Base-by-base conservation (phyloP, 2,797 vertebrate species). In the Pangasius djambal region DNA sequence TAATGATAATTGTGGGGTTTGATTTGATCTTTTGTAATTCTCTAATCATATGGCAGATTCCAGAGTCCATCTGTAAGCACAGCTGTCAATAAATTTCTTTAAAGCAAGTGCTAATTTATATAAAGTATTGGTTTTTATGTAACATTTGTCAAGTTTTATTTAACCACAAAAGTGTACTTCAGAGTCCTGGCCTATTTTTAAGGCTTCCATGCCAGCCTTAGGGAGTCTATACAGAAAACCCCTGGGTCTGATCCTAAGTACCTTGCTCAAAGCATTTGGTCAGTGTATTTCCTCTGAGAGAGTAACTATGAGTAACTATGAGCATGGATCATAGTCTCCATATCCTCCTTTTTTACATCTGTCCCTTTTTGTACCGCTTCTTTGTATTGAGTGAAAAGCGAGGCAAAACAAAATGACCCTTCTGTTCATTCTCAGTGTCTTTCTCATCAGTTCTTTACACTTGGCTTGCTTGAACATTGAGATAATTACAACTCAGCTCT, bases 401-500 rank as follows among this genome's bases (percentile, higher is more conserved):
- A 52, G 18, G n/a, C 28, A 61, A 82, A 75, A 70, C n/a, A 37
- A 18, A 78, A 52, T 15, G 13, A 74, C 5, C 28, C 89, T 88
- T 91, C 92, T 94, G 92, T 95, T 93, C 91, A 94, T 94, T 79
- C 90, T 91, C 91, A 92, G 95, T 93, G 90, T 91, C 87, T 90
- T 90, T 93, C 93, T 13, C 50, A 93, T 91, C 92, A 91, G 92
- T 93, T 90, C 91, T 95, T 94, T 94, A 92, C 93, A 93, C 92
- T 93, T 90, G 4, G 31, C 52, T 81, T 59, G 50, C 31, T 94
- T 90, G 91, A 93, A 88, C 92, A 93, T 94, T 91, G 89, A 91
- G 92, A 93, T 95, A 95, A 95, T 95, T 96, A 94, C 94, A 92
- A 94, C 94, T 92, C 91, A 89, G 91, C 90, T 55, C 92, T 94